Base-by-base conservation (phyloP, 1,140 invertebrate genomes). In the Leptestheria dahalacensis region DNA sequence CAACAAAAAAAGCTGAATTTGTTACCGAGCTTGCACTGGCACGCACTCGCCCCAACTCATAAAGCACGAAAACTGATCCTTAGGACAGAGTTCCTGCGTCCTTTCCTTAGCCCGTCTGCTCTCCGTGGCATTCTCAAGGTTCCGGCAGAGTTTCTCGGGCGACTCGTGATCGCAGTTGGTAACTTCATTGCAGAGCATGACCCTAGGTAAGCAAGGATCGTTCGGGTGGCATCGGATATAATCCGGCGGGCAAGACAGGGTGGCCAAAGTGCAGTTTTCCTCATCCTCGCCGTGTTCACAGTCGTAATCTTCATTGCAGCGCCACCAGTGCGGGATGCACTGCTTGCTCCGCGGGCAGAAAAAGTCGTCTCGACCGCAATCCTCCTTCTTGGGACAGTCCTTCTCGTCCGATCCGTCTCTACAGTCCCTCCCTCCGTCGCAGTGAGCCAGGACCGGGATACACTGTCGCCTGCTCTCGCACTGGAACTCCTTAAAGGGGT, bases 391-490 rank as follows among this genome's bases (percentile, higher is more conserved):
- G 24, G 26, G 18, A n/a, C 70, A 71, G 54, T 64, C 61, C 66
- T 91, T 91, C 72, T 98, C 94, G 71, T 98, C 94, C 18, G 91
- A 90, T 0, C 91, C 91, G 70, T 96, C 92, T 0, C 93, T 88
- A 71, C 93, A 96, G 68, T 96, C 93, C 0, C 91, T 88, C 70
- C 95, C 91, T 0, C 91, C 91, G 69, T 97, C 93, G 71, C 93
- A 98, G 0, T 97, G 15, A 18, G 53, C 74, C 90, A 91, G 97
- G 68, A 91, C 87, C 12, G 92, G 93, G 62, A 98, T 85, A 66
- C 95, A 98, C 70, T 97, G 92, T 61, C 81, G 73, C 9, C 79
- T 77, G 53, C 78, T 79, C 24, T 65, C 57, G 69, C 95, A 98
- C 59, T 83, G 75, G 71, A 85, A 97, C 70, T 98, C 91, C 61